Percentiles rank a stretch among this genome's conserved stretches.
These are phyloP conservation scores for Sebastes ruberrimus DNA, from an alignment of 2,797 vertebrate genomes.

Conservation along the genomic window DNA sequence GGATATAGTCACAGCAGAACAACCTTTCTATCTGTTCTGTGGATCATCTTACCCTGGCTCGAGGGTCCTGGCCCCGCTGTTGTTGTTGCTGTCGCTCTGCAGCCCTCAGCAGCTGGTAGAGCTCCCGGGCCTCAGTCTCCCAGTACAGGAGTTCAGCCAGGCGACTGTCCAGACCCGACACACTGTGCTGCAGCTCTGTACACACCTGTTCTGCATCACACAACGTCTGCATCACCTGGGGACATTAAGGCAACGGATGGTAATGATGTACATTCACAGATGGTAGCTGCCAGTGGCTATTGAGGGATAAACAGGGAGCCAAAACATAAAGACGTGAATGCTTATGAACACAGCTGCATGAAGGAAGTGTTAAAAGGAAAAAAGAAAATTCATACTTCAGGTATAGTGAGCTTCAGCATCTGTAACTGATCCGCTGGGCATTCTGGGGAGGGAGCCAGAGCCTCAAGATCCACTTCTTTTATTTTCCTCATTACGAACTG, in stretches of 20 bases:
- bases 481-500: slow-evolving; percentile 82
- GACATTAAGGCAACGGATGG: not conserved
- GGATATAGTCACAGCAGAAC: not conserved
- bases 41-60: slow-evolving; percentile 66
- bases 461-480: slow-evolving; percentile 77
- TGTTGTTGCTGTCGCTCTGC: slow-evolving; percentile 49
- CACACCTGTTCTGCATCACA: slow-evolving; percentile 81
- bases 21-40: not conserved
- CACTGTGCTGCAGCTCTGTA: slow-evolving; percentile 78
- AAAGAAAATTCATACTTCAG: slow-evolving; percentile 69
- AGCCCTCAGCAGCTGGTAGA: slow-evolving; percentile 73
- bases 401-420: slow-evolving; percentile 74
- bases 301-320: not conserved
- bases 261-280: not conserved
- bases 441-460: slow-evolving; percentile 68
- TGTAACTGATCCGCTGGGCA: slow-evolving; percentile 73
- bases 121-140: slow-evolving; percentile 80
- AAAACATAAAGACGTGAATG: not conserved
- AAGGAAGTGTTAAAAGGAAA: not conserved
- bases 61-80: slow-evolving; percentile 70
- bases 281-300: not conserved
- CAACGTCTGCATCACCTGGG: slow-evolving; percentile 79
- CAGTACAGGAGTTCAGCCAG: slow-evolving; percentile 83
- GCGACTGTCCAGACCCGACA: slow-evolving; percentile 79
- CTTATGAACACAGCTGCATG: not conserved